phyloP scores from a whole-genome alignment of 2,113 vertebrate species.

The Stigmatopora argus region DNA sequence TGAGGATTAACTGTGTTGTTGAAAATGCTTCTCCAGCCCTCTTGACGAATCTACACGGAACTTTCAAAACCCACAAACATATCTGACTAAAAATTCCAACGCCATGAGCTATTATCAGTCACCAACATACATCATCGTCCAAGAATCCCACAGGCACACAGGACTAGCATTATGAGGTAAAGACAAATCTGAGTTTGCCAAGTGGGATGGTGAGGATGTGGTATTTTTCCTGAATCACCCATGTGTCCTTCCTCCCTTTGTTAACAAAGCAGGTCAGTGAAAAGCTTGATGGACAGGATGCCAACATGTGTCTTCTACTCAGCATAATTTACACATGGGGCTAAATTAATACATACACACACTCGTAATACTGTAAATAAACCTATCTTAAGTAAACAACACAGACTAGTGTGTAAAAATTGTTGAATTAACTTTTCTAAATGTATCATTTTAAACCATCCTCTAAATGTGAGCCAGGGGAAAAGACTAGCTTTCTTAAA shows the following conservation, averaged over 20 bases:
- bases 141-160: not conserved
- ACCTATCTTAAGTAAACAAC: not conserved
- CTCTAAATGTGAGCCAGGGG: not conserved
- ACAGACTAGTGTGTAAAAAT: not conserved
- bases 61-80: not conserved
- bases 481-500: conserved; percentile 24
- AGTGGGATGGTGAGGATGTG: conserved; percentile 15
- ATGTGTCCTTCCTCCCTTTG: conserved; percentile 66
- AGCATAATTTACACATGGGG: conserved; percentile 19
- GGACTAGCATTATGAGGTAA: not conserved
- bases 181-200: not conserved
- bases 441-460: not conserved
- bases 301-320: conserved; percentile 15
- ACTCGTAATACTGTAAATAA: conserved; percentile 6
- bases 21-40: not conserved
- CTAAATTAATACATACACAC: conserved; percentile 30
- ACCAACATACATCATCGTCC: conserved; percentile 1
- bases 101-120: not conserved
- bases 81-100: too few relatives aligned
- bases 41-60: not conserved
- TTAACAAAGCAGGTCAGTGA: conserved; percentile 47
- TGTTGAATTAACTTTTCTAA: conserved; percentile 13
- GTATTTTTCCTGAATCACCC: conserved; percentile 20
- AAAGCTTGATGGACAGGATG: conserved; percentile 28
- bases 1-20: too few relatives aligned